Percentiles rank a stretch among this genome's conserved stretches.
Conservation (phyloP, 2,113 vertebrate genomes). For the Petroica traversi region DNA sequence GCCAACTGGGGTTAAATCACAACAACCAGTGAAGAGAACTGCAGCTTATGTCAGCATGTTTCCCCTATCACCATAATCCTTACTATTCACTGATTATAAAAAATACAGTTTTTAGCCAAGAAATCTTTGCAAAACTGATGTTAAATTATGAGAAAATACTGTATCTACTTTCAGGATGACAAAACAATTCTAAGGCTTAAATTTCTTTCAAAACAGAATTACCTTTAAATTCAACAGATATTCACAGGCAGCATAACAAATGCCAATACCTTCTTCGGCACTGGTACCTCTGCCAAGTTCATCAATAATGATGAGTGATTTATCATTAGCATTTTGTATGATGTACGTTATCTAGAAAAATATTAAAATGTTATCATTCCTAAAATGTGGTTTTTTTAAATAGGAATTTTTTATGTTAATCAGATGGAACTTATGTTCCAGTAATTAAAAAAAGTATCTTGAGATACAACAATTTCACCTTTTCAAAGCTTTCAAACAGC, state of each 20-base stretch:
- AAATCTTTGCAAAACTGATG: neutral
- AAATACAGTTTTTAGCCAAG: neutral
- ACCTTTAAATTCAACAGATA: slow-evolving; percentile 91
- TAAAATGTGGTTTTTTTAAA: neutral
- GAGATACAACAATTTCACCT: neutral
- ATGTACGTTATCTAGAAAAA: slow-evolving; percentile 90
- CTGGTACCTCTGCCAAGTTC: slow-evolving; percentile 95
- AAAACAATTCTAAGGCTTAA: neutral
- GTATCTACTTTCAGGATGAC: neutral
- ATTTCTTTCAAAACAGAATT: slow-evolving; percentile 34
- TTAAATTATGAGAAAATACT: neutral
- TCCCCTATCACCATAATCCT: neutral
- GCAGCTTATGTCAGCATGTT: neutral
- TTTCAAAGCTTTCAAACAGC: neutral
- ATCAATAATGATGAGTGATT: slow-evolving; percentile 93
- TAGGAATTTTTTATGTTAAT: neutral
- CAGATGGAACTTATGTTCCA: too few species aligned
- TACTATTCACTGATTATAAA: neutral
- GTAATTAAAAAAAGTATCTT: neutral
- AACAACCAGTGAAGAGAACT: neutral
- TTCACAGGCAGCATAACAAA: slow-evolving; percentile 93
- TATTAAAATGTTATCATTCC: slow-evolving; percentile 24
- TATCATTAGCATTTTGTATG: slow-evolving; percentile 89
- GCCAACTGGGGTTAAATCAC: neutral
- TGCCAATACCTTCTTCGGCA: slow-evolving; percentile 92